phyloP scores from a whole-genome alignment of 2,888 invertebrate species.

The Catocala nupta region DNA sequence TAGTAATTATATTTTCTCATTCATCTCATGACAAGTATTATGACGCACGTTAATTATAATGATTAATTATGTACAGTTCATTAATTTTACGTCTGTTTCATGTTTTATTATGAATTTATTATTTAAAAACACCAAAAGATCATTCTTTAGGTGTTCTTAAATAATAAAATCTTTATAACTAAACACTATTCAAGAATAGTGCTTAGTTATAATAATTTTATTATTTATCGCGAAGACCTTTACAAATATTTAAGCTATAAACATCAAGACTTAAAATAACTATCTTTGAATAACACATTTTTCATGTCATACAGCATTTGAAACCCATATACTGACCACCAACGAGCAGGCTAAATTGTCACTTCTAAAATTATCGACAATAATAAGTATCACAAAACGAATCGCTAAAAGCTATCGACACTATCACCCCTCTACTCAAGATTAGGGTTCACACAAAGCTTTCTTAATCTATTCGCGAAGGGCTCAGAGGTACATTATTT shows the following conservation, averaged over 20 bases:
- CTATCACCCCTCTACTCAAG: constrained; percentile 62
- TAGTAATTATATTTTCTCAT: neutral
- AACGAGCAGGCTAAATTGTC: too few relatives aligned
- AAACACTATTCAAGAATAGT: too few relatives aligned
- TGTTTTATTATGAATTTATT: neutral
- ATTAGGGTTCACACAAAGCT: constrained; percentile 76
- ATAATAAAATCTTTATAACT: too few relatives aligned
- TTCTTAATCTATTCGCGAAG: constrained; percentile 78
- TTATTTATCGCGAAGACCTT: too few relatives aligned
- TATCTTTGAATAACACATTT: too few relatives aligned
- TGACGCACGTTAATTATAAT: constrained; percentile 5
- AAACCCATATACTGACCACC: too few relatives aligned
- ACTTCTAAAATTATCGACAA: neutral
- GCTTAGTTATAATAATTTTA: too few relatives aligned
- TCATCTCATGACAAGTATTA: neutral
- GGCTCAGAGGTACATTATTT: constrained; percentile 59
- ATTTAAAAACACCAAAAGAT: too few relatives aligned
- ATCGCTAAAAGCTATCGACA: constrained; percentile 1
- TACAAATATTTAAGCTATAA: too few relatives aligned
- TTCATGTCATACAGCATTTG: too few relatives aligned
- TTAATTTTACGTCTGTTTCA: constrained; percentile 1
- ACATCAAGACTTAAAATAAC: too few relatives aligned
- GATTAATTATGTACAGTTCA: constrained; percentile 4
- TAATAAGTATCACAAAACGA: constrained; percentile 5
- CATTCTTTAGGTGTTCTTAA: too few relatives aligned